Evolutionary conservation across 2,888 invertebrate species (phyloP).

Genomic region (Drosophila barbarae): DNA sequence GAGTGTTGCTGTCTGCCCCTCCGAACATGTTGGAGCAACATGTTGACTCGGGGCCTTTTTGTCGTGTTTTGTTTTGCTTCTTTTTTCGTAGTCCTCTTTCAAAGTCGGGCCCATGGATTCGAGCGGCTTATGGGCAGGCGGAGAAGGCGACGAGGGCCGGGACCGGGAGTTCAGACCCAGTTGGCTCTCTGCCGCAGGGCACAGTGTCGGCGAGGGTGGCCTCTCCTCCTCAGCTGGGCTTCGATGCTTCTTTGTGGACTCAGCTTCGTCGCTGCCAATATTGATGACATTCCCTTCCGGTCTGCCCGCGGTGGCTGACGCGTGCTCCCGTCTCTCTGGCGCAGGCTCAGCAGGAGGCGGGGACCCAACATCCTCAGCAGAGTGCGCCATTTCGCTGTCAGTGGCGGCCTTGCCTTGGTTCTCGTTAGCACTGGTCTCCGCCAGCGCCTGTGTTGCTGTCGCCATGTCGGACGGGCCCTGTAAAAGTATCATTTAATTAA

Average conservation of each 20-base stretch:
- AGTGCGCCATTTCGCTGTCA: slow-evolving; percentile 22
- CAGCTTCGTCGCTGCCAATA: slow-evolving; percentile 15
- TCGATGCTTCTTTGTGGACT: slow-evolving; percentile 43
- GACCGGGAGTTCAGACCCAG: slow-evolving; percentile 68
- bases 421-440: slow-evolving; percentile 7
- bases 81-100: slow-evolving; percentile 62
- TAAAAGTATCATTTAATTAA: slow-evolving; percentile 29
- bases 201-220: not conserved
- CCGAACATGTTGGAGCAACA: slow-evolving; percentile 54
- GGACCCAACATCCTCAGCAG: slow-evolving; percentile 16
- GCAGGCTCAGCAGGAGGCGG: slow-evolving; percentile 13
- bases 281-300: slow-evolving; percentile 45
- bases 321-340: not conserved
- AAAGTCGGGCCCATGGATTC: slow-evolving; percentile 53
- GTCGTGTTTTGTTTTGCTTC: slow-evolving; percentile 75
- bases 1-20: slow-evolving; percentile 61
- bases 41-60: slow-evolving; percentile 34
- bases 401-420: slow-evolving; percentile 21
- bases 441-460: slow-evolving; percentile 4
- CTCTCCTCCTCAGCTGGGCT: slow-evolving; percentile 23
- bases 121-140: slow-evolving; percentile 26
- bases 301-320: slow-evolving; percentile 12
- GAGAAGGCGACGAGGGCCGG: slow-evolving; percentile 42
- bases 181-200: slow-evolving; percentile 28
- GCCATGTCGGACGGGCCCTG: slow-evolving; percentile 19